Evolutionary conservation across 2,888 invertebrate species (phyloP).

Genomic region (Orthosia cruda): DNA sequence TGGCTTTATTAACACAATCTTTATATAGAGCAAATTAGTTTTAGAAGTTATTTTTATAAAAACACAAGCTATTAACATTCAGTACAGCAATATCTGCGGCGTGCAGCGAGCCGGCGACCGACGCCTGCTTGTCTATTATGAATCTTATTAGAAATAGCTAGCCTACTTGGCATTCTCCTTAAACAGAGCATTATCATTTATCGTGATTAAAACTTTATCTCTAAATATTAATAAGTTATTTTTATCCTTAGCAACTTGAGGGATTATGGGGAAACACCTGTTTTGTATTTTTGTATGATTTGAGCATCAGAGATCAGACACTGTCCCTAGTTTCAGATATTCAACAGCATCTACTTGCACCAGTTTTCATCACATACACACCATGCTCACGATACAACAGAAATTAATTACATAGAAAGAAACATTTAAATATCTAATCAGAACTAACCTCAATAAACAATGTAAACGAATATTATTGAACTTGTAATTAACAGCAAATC

Average conservation of each 20-base stretch:
- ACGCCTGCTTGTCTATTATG: constrained; percentile 65
- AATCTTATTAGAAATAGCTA: constrained; percentile 47
- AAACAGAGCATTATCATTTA: constrained; percentile 8
- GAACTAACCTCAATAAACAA: background rate
- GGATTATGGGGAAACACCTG: background rate
- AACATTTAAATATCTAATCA: background rate
- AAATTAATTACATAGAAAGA: background rate
- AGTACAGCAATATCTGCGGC: constrained; percentile 40
- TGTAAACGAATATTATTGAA: constrained; percentile 34
- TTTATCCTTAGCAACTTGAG: constrained; percentile 1
- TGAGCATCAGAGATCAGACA: background rate
- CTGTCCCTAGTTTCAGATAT: background rate
- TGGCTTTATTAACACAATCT: constrained; percentile 61
- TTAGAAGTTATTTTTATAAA: constrained; percentile 51
- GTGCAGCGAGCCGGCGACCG: constrained; percentile 13
- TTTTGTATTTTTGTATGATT: background rate
- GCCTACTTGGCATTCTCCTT: constrained; percentile 21
- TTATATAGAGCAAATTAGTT: constrained; percentile 54
- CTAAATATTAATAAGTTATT: background rate
- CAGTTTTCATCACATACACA: background rate
- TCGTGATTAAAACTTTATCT: background rate
- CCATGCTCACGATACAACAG: no score
- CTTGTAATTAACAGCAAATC: constrained; percentile 37
- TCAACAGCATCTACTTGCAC: background rate
- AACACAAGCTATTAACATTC: constrained; percentile 49